These are phyloP conservation scores for Oreocharis arfaki DNA, from an alignment of 2,113 vertebrate species.

Conservation along the genomic window DNA sequence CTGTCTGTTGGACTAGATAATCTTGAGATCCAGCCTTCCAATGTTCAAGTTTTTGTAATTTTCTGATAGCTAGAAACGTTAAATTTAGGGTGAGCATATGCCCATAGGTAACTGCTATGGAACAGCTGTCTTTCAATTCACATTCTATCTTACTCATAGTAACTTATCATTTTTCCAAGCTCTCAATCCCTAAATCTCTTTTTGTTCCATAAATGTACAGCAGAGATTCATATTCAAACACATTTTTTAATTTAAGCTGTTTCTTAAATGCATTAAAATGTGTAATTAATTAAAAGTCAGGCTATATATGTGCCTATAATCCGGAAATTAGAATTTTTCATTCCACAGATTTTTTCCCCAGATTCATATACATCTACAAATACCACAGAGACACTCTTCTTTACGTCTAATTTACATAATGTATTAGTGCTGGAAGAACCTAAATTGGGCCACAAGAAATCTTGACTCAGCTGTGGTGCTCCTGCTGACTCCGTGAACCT, in stretches of 20 bases:
- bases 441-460: not conserved
- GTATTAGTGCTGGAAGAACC: not conserved
- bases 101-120: not conserved
- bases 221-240: not conserved
- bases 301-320: not conserved
- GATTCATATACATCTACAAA: not conserved
- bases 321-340: not conserved
- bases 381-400: not conserved
- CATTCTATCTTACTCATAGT: not conserved
- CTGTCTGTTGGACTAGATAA: not conserved
- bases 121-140: not conserved
- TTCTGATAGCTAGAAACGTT: not conserved
- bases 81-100: not conserved
- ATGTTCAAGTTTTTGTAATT: not conserved
- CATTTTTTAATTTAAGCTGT: not conserved
- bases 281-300: not conserved
- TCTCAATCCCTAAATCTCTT: not conserved
- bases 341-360: not conserved
- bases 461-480: not conserved
- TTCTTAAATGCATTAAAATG: not conserved
- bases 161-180: not conserved
- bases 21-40: not conserved
- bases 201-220: not conserved
- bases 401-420: not conserved
- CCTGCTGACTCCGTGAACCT: not conserved